Percentiles rank a stretch among this genome's conserved stretches.
phyloP scores from a whole-genome alignment of 2,888 invertebrate species.

The Hypsopygia costalis region DNA sequence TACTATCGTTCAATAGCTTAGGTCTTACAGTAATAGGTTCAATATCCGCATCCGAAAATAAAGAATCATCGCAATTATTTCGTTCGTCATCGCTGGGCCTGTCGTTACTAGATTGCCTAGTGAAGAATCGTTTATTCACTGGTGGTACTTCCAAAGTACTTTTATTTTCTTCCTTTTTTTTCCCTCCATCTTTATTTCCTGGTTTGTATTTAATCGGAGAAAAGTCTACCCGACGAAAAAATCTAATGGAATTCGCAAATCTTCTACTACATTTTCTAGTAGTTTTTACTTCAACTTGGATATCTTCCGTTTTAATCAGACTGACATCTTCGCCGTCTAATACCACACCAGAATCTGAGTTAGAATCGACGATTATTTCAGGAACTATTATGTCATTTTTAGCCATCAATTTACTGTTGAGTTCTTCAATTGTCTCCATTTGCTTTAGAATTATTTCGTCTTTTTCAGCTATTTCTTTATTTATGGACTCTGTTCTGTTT shows the following conservation, averaged over 20 bases:
- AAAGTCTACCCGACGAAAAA: constrained; percentile 68
- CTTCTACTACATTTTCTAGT: constrained; percentile 63
- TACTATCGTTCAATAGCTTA: constrained; percentile 67
- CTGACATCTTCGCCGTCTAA: constrained; percentile 60
- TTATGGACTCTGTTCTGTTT: constrained; percentile 57
- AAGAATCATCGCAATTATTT: constrained; percentile 38
- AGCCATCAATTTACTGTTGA: constrained; percentile 50
- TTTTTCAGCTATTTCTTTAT: constrained; percentile 61
- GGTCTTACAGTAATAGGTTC: constrained; percentile 54
- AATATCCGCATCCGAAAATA: constrained; percentile 50
- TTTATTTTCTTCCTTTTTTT: constrained; percentile 66
- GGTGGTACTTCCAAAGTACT: constrained; percentile 59
- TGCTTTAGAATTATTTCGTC: constrained; percentile 64
- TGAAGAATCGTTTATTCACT: constrained; percentile 38
- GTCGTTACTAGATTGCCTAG: constrained; percentile 51
- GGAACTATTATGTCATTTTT: constrained; percentile 46
- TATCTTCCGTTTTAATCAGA: constrained; percentile 38
- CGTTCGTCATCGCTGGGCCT: constrained; percentile 66
- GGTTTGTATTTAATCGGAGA: constrained; percentile 75
- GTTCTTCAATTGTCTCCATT: constrained; percentile 52
- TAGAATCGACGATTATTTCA: constrained; percentile 65
- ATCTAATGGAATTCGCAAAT: constrained; percentile 71
- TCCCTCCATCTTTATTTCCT: constrained; percentile 44
- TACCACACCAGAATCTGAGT: constrained; percentile 71
- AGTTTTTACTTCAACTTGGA: constrained; percentile 51